Conservation (phyloP, 2,888 invertebrate genomes). For the Xylota segnis region DNA sequence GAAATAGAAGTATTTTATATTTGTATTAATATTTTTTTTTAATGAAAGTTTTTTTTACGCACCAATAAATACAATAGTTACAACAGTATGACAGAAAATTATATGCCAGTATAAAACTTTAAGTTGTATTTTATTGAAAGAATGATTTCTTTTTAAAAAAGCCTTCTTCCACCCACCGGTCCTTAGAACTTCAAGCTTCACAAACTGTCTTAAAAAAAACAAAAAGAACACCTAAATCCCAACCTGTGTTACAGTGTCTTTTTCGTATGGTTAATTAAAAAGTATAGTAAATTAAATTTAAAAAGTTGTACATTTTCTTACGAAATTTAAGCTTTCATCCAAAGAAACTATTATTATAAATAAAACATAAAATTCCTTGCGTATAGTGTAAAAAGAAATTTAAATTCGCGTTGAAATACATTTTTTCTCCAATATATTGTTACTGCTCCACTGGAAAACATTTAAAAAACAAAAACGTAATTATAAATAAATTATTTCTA, state of each 20-base stretch:
- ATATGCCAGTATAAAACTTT: constrained; percentile 41
- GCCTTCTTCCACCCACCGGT: constrained; percentile 74
- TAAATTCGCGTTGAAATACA: constrained; percentile 64
- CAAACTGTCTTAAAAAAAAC: constrained; percentile 25
- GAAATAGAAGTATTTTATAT: constrained; percentile 72
- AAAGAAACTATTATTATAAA: constrained; percentile 62
- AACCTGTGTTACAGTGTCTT: constrained; percentile 77
- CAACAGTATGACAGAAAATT: constrained; percentile 29
- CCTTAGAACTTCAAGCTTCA: constrained; percentile 34
- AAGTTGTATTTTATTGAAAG: constrained; percentile 17
- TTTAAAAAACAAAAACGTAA: constrained; percentile 26
- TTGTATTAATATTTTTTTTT: constrained; percentile 48
- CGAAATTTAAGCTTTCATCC: constrained; percentile 70
- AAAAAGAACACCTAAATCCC: constrained; percentile 42
- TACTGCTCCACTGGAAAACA: constrained; percentile 57
- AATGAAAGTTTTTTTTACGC: constrained; percentile 30
- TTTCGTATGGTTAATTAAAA: constrained; percentile 74
- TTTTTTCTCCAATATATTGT: constrained; percentile 60
- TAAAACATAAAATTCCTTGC: constrained; percentile 53
- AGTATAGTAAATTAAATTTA: constrained; percentile 59
- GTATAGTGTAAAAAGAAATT: constrained; percentile 67
- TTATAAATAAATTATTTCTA: constrained; percentile 55
- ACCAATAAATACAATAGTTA: constrained; percentile 58
- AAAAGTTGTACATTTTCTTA: constrained; percentile 72
- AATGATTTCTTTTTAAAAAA: constrained; percentile 24